phyloP scores from a whole-genome alignment of 2,888 invertebrate genomes.

The Lysandra bellargus region DNA sequence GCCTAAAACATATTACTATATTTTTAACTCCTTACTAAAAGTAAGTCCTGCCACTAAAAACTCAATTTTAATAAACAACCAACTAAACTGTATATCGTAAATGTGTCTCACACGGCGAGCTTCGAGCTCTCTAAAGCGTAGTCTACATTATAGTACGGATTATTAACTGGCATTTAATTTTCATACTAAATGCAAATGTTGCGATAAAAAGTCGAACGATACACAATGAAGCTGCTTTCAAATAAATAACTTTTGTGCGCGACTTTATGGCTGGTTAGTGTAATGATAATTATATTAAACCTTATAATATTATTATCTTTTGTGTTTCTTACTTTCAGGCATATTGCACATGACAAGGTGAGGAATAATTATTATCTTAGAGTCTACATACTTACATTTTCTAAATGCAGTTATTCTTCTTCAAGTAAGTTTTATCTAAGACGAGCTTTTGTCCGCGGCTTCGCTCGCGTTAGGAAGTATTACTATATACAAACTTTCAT shows the following conservation, averaged over 20 bases:
- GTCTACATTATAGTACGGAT: slow-evolving; percentile 4
- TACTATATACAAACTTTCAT: too few relatives aligned
- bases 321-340: not conserved
- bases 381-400: too few relatives aligned
- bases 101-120: slow-evolving; percentile 6
- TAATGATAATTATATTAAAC: not conserved
- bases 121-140: not conserved
- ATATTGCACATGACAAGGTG: not conserved
- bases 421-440: too few relatives aligned
- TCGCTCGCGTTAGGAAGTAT: too few relatives aligned
- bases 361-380: too few relatives aligned
- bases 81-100: slow-evolving; percentile 2
- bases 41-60: not conserved
- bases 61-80: slow-evolving; percentile 12
- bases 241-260: not conserved
- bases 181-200: not conserved
- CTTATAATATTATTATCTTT: not conserved
- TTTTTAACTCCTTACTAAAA: not conserved
- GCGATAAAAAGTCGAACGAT: not conserved
- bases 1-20: too few relatives aligned
- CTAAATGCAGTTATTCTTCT: too few relatives aligned
- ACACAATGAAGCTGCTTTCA: not conserved
- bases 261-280: not conserved
- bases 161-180: slow-evolving; percentile 8
- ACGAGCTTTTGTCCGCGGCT: too few relatives aligned